phyloP scores from a whole-genome alignment of 2,113 vertebrate genomes.

The Protobothrops mucrosquamatus region DNA sequence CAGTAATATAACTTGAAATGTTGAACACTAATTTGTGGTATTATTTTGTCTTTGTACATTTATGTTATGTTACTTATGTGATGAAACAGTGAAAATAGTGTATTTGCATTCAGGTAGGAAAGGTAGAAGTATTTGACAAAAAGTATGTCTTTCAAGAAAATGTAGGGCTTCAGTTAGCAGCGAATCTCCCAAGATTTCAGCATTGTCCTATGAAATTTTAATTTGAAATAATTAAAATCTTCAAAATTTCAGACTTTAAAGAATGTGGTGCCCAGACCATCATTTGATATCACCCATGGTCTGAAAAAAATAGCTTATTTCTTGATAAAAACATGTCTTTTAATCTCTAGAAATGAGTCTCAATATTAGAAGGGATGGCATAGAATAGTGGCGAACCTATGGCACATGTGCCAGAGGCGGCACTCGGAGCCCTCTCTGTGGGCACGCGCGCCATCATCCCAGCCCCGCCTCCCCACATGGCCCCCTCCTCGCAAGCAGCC shows the following conservation, averaged over 20 bases:
- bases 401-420: too few relatives aligned
- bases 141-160: neutral
- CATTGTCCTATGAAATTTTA: neutral
- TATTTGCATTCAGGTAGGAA: neutral
- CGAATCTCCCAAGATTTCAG: neutral
- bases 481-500: too few relatives aligned
- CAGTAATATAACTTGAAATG: neutral
- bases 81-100: neutral
- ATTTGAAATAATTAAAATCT: neutral
- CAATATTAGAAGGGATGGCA: neutral
- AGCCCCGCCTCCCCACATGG: too few relatives aligned
- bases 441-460: too few relatives aligned
- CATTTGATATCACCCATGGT: neutral
- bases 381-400: too few relatives aligned
- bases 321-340: neutral
- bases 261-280: neutral
- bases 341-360: neutral
- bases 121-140: neutral
- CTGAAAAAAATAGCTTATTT: neutral
- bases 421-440: too few relatives aligned
- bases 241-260: neutral
- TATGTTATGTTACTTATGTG: neutral
- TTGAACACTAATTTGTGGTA: neutral
- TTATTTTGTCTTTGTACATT: neutral
- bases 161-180: neutral